Percentiles rank a stretch among this genome's conserved stretches.
phyloP scores from a whole-genome alignment of 2,888 invertebrate genomes.

The Athalia cordata region DNA sequence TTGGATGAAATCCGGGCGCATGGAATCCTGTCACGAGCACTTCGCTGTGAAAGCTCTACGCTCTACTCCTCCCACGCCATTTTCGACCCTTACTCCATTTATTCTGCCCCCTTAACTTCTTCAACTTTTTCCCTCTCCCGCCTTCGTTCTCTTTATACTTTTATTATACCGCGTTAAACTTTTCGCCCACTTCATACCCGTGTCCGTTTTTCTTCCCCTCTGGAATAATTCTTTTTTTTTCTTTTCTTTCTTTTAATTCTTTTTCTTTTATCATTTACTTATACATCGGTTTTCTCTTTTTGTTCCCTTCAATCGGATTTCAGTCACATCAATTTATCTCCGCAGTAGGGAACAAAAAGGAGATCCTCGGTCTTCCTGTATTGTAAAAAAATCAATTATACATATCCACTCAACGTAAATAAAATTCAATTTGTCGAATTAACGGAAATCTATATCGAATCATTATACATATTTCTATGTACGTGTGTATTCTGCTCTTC shows the following conservation, averaged over 20 bases:
- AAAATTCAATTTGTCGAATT: no score
- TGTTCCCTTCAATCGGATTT: no score
- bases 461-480: no score
- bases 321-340: no score
- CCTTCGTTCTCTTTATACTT: slow-evolving; percentile 2
- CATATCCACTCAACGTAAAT: no score
- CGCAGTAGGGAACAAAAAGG: no score
- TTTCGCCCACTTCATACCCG: slow-evolving; percentile 17
- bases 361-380: no score
- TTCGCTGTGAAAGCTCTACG: slow-evolving; percentile 46
- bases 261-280: background rate
- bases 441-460: no score
- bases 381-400: no score
- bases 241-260: no score
- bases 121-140: slow-evolving; percentile 7
- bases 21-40: slow-evolving; percentile 45
- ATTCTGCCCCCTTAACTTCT: slow-evolving; percentile 23
- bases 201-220: slow-evolving; percentile 42
- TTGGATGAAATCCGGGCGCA: slow-evolving; percentile 26
- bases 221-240: no score
- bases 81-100: slow-evolving; percentile 37
- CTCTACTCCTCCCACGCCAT: slow-evolving; percentile 35
- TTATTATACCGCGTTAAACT: slow-evolving; percentile 17
- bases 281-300: no score
- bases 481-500: background rate